Percentiles rank a stretch among this genome's conserved stretches.
Conservation (phyloP, 2,888 invertebrate genomes). For the Pyrrhosoma nymphula region DNA sequence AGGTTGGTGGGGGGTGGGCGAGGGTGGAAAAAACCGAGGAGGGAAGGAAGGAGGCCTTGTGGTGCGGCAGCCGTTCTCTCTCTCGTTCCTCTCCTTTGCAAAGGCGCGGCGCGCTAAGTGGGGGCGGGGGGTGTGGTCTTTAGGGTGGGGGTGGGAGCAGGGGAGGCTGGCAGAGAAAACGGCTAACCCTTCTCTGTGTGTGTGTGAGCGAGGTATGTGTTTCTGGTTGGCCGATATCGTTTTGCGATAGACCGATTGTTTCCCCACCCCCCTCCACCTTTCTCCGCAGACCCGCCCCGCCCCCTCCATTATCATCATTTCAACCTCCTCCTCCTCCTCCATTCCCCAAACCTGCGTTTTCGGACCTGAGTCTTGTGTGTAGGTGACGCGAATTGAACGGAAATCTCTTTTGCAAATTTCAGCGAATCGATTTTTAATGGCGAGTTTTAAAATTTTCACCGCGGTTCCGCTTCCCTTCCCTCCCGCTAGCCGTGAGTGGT, state of each 20-base stretch:
- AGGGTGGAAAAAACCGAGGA: neutral
- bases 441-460: neutral
- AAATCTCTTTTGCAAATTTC: constrained; percentile 36
- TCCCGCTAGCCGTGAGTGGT: neutral
- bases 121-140: neutral
- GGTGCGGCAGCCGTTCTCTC: neutral
- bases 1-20: neutral
- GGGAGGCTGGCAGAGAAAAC: neutral
- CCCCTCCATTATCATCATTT: neutral
- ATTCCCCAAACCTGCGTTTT: neutral
- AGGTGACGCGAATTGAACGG: neutral
- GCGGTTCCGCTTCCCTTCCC: neutral
- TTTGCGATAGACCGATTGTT: constrained; percentile 28
- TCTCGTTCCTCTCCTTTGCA: neutral
- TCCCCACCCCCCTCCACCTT: neutral
- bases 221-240: constrained; percentile 21
- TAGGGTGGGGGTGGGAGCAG: neutral
- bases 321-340: too few species aligned
- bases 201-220: neutral
- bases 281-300: neutral
- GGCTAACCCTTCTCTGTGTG: neutral
- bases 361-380: neutral
- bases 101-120: neutral
- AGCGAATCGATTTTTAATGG: constrained; percentile 29
- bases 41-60: neutral